These are phyloP conservation scores for Cephonodes hylas DNA, from an alignment of 2,888 invertebrate species.

Conservation along the genomic window DNA sequence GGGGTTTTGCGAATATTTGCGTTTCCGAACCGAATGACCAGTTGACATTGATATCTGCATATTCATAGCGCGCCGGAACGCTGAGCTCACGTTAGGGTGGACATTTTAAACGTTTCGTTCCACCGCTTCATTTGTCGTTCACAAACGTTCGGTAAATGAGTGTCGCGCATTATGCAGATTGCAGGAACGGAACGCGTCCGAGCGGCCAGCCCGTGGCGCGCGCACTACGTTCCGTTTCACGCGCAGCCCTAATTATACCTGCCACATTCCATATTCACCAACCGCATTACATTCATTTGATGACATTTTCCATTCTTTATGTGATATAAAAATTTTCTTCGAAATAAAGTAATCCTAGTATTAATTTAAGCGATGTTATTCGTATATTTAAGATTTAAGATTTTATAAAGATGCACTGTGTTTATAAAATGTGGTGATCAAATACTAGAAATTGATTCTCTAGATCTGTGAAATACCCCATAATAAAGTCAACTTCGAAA, in stretches of 20 bases:
- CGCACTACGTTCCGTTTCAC: slow-evolving; percentile 37
- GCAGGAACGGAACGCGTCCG: slow-evolving; percentile 50
- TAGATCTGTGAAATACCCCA: too few species aligned
- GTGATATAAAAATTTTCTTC: too few species aligned
- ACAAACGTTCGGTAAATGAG: slow-evolving; percentile 70
- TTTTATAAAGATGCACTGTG: too few species aligned
- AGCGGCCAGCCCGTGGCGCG: slow-evolving; percentile 31
- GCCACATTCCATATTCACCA: slow-evolving; percentile 28
- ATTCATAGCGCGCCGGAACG: slow-evolving; percentile 28
- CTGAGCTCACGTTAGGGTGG: slow-evolving; percentile 39
- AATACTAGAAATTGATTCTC: too few species aligned
- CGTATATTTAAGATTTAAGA: too few species aligned
- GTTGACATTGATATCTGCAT: slow-evolving; percentile 27
- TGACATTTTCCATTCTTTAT: too few species aligned
- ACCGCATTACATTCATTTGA: too few species aligned
- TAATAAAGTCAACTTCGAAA: too few species aligned
- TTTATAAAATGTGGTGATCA: too few species aligned
- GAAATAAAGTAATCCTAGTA: too few species aligned
- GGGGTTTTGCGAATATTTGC: slow-evolving; percentile 52
- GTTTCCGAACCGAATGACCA: slow-evolving; percentile 42
- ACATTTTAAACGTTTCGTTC: slow-evolving; percentile 45
- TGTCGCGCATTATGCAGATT: slow-evolving; percentile 69
- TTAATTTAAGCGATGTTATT: too few species aligned
- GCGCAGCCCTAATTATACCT: slow-evolving; percentile 47
- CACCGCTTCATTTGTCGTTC: slow-evolving; percentile 67